These are phyloP conservation scores for Corythoichthys haematopterus DNA, from an alignment of 2,113 vertebrate species.

Conservation along the genomic window DNA sequence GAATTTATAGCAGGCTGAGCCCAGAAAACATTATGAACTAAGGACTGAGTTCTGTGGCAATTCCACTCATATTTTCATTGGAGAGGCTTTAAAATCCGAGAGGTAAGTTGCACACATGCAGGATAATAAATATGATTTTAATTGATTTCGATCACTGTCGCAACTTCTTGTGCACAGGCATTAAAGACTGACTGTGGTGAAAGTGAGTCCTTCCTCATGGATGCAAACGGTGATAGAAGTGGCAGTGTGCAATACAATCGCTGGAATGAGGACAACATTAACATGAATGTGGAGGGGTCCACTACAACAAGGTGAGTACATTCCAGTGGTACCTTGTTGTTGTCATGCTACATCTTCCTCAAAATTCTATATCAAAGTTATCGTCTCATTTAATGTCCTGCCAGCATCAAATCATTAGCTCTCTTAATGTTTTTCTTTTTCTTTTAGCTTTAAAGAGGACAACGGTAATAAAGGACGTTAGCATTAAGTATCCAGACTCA, in stretches of 20 bases:
- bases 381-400: neutral
- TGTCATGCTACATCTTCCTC: neutral
- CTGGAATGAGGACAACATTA: slow-evolving; percentile 77
- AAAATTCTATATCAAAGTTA: neutral
- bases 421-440: neutral
- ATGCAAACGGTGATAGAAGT: slow-evolving; percentile 46
- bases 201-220: slow-evolving; percentile 68
- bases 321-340: neutral
- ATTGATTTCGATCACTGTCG: neutral
- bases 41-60: slow-evolving; percentile 16
- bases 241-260: slow-evolving; percentile 69
- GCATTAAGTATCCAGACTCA: too few species aligned
- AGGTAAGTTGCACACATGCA: neutral
- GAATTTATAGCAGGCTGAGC: slow-evolving; percentile 35
- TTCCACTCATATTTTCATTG: neutral
- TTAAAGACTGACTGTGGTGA: neutral
- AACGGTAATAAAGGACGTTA: neutral
- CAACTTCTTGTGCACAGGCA: neutral
- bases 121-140: neutral
- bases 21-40: slow-evolving; percentile 24
- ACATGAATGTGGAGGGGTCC: slow-evolving; percentile 51
- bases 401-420: neutral
- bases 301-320: slow-evolving; percentile 63
- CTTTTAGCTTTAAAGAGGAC: neutral
- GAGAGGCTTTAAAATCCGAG: neutral